These are phyloP conservation scores for Pangasius krempfi DNA, from an alignment of 2,797 vertebrate species.

Conservation along the genomic window DNA sequence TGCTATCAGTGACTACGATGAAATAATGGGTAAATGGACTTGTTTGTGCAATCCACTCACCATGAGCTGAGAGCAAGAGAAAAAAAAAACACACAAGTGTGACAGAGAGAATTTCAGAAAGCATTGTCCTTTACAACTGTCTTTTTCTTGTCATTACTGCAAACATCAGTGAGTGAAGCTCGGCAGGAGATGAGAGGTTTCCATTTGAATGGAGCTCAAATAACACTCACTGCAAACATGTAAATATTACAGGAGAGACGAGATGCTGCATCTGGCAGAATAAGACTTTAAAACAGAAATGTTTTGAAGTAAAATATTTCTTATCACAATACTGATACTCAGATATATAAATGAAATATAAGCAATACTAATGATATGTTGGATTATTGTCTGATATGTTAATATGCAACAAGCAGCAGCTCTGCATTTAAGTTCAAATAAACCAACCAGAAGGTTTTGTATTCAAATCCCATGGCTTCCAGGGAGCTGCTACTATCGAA, in stretches of 20 bases:
- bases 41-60: constrained; percentile 72
- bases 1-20: constrained; percentile 70
- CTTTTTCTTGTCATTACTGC: constrained; percentile 44
- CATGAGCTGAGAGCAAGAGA: constrained; percentile 57
- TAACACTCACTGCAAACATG: constrained; percentile 42
- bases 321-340: neutral
- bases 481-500: neutral
- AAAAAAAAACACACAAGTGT: constrained; percentile 31
- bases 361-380: neutral
- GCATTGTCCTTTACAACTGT: constrained; percentile 44
- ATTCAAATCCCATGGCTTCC: neutral
- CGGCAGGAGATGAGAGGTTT: constrained; percentile 48
- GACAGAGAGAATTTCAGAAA: constrained; percentile 32
- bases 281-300: neutral
- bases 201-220: constrained; percentile 41
- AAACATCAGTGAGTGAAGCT: constrained; percentile 27
- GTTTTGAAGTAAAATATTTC: neutral
- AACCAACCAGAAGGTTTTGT: neutral
- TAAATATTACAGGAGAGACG: constrained; percentile 29
- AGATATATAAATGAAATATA: neutral
- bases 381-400: neutral
- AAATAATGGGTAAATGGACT: constrained; percentile 81
- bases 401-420: neutral
- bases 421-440: neutral
- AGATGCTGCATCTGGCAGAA: neutral